Base-by-base conservation (phyloP, 2,113 vertebrate genomes). In the Hirundichthys speculiger region DNA sequence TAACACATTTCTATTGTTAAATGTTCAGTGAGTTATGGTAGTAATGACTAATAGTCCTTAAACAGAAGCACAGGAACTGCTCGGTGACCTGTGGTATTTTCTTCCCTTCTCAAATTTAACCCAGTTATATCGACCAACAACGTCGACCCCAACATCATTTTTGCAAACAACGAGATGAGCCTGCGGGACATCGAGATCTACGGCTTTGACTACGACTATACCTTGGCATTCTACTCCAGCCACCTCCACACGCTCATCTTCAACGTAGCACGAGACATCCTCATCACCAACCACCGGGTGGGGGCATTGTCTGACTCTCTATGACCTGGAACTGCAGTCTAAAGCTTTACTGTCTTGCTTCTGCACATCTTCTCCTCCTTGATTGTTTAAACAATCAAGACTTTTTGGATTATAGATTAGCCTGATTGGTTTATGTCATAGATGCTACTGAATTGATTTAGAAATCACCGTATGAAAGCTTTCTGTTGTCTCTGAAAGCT, bases 131-230 rank as follows among this genome's bases (percentile, higher is more conserved):
- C 94, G 85, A 92, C 69, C 77, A 95, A 93, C 84, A 92, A 94
- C 54, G 88, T 97, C 78, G 93, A 98, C 79, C 95, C 98, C 0
- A 92, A 97, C 89, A 96, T 94, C 47, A 97, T 99, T 68, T 99
- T 99, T 89, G 94, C 97, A 13, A 99, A 99, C 93, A 99, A 99
- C 45, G 96, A 99, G 87, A 96, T 97, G 94, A 97, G 95, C 82
- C 93, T 99, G 42, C 92, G 93, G 1, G 96, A 99, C 77, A 97
- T 94, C 0, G 96, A 99, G 86, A 95, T 99, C 87, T 99, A 98
- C 3, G 98, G 98, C 22, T 99, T 99, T 39, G 98, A 99, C 88
- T 99, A 99, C 0, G 97, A 99, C 86, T 99, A 99, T 86, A 99
- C 97, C 0, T 74, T 99, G 82, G 98, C 98, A 0, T 99, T 99